Evolutionary conservation across 2,888 invertebrate genomes (phyloP), one percentile per base, ranked within the genome.

Genomic region (Spisula solida): DNA sequence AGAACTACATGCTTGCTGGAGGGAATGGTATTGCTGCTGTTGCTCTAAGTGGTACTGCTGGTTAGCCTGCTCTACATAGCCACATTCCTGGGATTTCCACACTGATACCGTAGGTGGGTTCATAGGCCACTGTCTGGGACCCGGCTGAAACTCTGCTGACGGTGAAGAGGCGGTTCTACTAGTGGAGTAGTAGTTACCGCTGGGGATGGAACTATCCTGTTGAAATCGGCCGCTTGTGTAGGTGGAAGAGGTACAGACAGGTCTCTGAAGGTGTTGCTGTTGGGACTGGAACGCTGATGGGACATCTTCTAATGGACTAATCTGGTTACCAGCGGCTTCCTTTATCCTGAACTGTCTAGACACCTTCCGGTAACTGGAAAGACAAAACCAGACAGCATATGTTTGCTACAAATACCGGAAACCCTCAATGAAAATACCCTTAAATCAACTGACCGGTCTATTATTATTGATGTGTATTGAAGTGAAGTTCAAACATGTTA

Each of bases 141-240:
- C 80, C 47, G 87, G 79, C 83, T 87, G 79, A 83, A 80, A 83
- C 83, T 83, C 87, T 87, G 83, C 83, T 87, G 79, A 87, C 79
- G 83, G 83, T 83, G 87, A 47, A 47, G 47, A 47, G 82, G 66
- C 80, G 86, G 86, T 80, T 79, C 82, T n/a, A n/a, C n/a, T n/a
- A n/a, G n/a, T n/a, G n/a, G n/a, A n/a, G n/a, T n/a, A n/a, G n/a
- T n/a, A n/a, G 82, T 82, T 82, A 89, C 86, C 81, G 86, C 79
- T 86, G 82, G 89, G 66, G 56, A 84, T 60, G 81, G 81, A n/a
- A 70, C 86, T 47, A 25, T 81, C 81, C 70, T 86, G 86, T 70
- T 87, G 82, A 87, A 87, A n/a, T n/a, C n/a, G n/a, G n/a, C n/a
- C n/a, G n/a, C n/a, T n/a, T n/a, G n/a, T n/a, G n/a, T n/a, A n/a